Base-by-base conservation (phyloP, 2,797 vertebrate genomes). In the Hydrophis major region DNA sequence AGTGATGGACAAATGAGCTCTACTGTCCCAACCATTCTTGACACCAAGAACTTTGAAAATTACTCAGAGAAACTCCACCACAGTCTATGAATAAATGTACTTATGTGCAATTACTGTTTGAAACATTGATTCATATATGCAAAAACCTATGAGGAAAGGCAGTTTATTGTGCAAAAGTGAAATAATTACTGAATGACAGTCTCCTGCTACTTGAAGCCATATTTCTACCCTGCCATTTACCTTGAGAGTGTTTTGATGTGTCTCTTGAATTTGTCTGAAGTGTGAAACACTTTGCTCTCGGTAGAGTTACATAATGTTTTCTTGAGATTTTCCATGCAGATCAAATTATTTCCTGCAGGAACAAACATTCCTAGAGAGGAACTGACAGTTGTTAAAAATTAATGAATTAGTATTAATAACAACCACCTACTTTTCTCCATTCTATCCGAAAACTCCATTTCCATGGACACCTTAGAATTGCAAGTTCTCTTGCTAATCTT, bases 41-140 rank as follows among this genome's bases (percentile, higher is more conserved):
- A 42, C 56, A 47, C 32, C 0, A n/a, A 7, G 50, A 92, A 20
- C 25, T 59, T 6, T 32, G 42, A 87, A 50, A 42, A 57, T 86
- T 63, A 25, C n/a, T 89, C 47, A 88, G 92, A 69, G 50, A 94
- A 95, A 92, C 53, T 56, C 47, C 78, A 20, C 28, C 74, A 60
- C 28, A 7, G 18, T 69, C 47, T 86, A 93, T 92, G 95, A 92
- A 89, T 78, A 87, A 86, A 47, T 90, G 86, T 74, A 87, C 87
- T 88, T 69, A 37, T 11, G 37, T 74, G 32, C 88, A 69, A 60
- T 89, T 94, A 94, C 86, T 93, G 2, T 95, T 96, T 96, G 97
- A 96, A 95, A 92, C 88, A 93, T 47, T 96, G 96, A 97, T 95
- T 96, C 94, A 95, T 90, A 96, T 96, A 94, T 96, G 93, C 92